Percentiles rank a stretch among this genome's conserved stretches.
Conservation (phyloP, 1,140 invertebrate genomes). For the Drosophila kurseongensis region DNA sequence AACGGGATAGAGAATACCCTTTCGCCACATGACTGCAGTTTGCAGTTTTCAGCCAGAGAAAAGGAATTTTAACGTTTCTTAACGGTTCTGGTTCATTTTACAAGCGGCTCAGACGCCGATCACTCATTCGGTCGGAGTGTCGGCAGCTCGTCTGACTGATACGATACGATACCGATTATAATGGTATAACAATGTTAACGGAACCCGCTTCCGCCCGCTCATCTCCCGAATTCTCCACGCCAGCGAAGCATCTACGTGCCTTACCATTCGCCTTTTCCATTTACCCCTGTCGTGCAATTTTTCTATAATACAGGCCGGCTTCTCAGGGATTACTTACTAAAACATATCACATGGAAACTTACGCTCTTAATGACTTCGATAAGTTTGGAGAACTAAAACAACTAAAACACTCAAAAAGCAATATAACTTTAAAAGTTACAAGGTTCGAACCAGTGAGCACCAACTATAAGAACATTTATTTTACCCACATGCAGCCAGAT, state of each 20-base stretch:
- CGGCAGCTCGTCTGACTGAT: slow-evolving; percentile 39
- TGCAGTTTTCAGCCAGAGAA: slow-evolving; percentile 18
- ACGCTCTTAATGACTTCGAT: too few species aligned
- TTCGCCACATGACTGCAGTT: slow-evolving; percentile 6
- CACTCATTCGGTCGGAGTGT: slow-evolving; percentile 25
- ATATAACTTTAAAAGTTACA: too few species aligned
- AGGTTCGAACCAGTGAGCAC: too few species aligned
- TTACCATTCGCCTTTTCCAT: neutral
- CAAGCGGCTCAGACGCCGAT: slow-evolving; percentile 36
- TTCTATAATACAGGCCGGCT: neutral
- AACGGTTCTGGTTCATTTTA: slow-evolving; percentile 69
- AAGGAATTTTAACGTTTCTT: slow-evolving; percentile 61
- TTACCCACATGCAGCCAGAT: neutral
- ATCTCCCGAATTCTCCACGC: slow-evolving; percentile 18
- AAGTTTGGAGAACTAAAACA: too few species aligned
- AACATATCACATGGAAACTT: neutral
- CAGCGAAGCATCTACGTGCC: slow-evolving; percentile 38
- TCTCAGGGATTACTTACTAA: neutral
- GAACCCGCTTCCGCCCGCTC: neutral
- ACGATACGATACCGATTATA: slow-evolving; percentile 40
- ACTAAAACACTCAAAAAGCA: too few species aligned
- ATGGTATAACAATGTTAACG: slow-evolving; percentile 45
- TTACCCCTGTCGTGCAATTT: neutral
- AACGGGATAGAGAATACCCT: neutral
- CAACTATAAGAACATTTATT: neutral